Percentiles rank a stretch among this genome's conserved stretches.
Conservation (phyloP, 1,140 invertebrate genomes). For the Epicauta chinensis region DNA sequence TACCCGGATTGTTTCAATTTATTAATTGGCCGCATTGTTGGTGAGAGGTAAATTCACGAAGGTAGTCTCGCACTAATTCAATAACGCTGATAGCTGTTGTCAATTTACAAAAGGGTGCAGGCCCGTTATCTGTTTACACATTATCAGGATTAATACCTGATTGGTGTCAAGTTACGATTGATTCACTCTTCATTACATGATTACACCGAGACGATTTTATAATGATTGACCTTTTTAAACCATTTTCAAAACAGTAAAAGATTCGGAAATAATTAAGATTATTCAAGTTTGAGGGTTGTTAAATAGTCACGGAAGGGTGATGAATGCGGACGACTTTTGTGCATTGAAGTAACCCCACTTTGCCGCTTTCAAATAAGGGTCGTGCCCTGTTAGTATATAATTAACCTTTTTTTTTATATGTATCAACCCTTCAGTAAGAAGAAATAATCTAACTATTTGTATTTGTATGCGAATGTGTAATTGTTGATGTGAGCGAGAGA, state of each 20-base stretch:
- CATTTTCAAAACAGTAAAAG: too few species aligned
- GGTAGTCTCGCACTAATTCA: slow-evolving; percentile 13
- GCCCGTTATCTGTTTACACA: slow-evolving; percentile 20
- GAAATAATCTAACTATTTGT: slow-evolving; percentile 32
- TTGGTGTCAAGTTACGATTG: slow-evolving; percentile 39
- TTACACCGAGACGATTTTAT: too few species aligned
- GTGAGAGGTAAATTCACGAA: too few species aligned
- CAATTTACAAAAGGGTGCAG: slow-evolving; percentile 3
- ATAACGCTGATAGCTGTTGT: slow-evolving; percentile 17
- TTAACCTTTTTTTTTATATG: slow-evolving; percentile 29
- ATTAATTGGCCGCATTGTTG: neutral
- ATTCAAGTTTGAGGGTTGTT: too few species aligned
- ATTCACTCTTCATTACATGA: slow-evolving; percentile 34
- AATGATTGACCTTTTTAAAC: too few species aligned
- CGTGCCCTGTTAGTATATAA: slow-evolving; percentile 24
- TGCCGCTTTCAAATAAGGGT: slow-evolving; percentile 4
- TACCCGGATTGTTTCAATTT: neutral
- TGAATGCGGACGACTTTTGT: too few species aligned
- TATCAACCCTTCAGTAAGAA: slow-evolving; percentile 32
- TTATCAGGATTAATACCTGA: slow-evolving; percentile 38
- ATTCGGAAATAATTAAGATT: too few species aligned
- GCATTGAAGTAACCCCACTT: too few species aligned
- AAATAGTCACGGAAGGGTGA: too few species aligned
- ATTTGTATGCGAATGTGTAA: slow-evolving; percentile 18
- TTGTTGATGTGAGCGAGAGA: slow-evolving; percentile 24